These are phyloP conservation scores for Epizoanthus stellaris DNA, from an alignment of 92 coral and sea anemone genomes.

Conservation along the genomic window DNA sequence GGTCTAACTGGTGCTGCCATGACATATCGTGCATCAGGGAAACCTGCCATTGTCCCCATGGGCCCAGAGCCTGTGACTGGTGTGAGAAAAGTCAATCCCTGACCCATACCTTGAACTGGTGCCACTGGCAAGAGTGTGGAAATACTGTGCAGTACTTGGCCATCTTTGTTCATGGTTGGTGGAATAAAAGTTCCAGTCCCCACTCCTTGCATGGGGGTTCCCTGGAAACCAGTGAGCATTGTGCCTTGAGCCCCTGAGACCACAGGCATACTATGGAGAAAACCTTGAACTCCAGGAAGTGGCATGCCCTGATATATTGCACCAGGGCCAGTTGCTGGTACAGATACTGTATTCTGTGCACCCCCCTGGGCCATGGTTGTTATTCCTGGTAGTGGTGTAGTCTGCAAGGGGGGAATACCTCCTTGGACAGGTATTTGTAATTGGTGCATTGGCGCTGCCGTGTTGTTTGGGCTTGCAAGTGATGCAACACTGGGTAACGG, in stretches of 20 bases:
- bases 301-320: conserved; percentile 65
- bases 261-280: conserved; percentile 76
- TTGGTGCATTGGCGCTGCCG: conserved; percentile 17
- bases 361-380: conserved; percentile 8
- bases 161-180: conserved; percentile 74
- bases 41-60: conserved; percentile 63
- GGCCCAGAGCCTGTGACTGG: conserved; percentile 74
- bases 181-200: conserved; percentile 69
- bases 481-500: conserved; percentile 27
- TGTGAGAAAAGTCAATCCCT: conserved; percentile 79
- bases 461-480: conserved; percentile 11
- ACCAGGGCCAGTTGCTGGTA: conserved; percentile 32
- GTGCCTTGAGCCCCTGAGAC: conserved; percentile 71
- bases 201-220: conserved; percentile 69
- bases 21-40: conserved; percentile 77
- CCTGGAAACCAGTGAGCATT: conserved; percentile 78
- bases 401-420: conserved; percentile 30
- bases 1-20: conserved; percentile 74
- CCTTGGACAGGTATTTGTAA: conserved; percentile 16
- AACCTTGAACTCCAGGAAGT: conserved; percentile 67
- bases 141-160: conserved; percentile 89
- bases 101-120: conserved; percentile 81
- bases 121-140: conserved; percentile 86
- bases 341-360: conserved; percentile 22
- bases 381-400: conserved; percentile 21